Evolutionary conservation across 2,113 vertebrate species (phyloP).

Genomic region (Perccottus glenii): DNA sequence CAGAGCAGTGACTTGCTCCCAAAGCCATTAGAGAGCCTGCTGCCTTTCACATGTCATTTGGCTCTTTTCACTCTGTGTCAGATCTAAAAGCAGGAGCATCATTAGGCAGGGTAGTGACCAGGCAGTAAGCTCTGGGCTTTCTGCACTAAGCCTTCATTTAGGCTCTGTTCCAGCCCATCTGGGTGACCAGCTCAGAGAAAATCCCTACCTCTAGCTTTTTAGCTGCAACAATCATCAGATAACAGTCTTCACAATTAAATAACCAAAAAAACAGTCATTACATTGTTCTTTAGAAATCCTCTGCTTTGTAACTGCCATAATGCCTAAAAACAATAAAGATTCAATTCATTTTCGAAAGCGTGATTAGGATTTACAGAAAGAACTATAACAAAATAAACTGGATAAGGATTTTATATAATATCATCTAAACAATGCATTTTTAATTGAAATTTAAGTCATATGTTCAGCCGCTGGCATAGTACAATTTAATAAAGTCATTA

Average conservation of each 20-base stretch:
- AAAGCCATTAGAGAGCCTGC: conserved; percentile 17
- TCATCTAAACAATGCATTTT: too few species aligned
- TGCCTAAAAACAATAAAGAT: neutral
- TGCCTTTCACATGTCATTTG: conserved; percentile 33
- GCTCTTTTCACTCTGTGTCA: conserved; percentile 26
- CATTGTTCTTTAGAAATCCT: neutral
- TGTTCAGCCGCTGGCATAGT: too few species aligned
- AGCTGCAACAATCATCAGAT: conserved; percentile 10
- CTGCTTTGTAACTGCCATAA: neutral
- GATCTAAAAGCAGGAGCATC: conserved; percentile 47
- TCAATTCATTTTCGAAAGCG: too few species aligned
- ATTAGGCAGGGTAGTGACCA: conserved; percentile 33
- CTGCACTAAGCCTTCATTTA: conserved; percentile 51
- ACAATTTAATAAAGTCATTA: too few species aligned
- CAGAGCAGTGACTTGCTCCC: conserved; percentile 17
- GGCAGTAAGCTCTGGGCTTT: conserved; percentile 33
- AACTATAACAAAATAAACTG: too few species aligned
- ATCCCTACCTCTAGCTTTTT: conserved; percentile 50
- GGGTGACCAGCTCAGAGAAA: conserved; percentile 52
- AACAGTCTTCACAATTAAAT: conserved; percentile 19
- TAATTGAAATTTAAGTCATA: too few species aligned
- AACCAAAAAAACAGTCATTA: neutral
- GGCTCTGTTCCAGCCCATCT: conserved; percentile 64
- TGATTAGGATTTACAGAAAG: too few species aligned
- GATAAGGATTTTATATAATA: too few species aligned